Conservation (phyloP, 1,140 invertebrate genomes). For the Cataglyphis hispanica region DNA sequence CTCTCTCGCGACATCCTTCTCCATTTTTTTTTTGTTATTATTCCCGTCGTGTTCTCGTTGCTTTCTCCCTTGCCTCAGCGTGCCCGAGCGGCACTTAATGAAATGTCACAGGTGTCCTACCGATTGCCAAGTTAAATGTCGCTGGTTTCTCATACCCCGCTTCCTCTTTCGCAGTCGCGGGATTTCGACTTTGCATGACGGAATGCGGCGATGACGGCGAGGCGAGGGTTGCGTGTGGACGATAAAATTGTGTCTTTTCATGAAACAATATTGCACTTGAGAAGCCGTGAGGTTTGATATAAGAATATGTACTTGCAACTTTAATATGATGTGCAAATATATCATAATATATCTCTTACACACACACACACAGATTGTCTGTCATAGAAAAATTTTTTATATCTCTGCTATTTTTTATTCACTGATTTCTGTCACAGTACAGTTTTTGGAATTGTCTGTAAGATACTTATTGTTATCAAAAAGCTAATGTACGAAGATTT, state of each 20-base stretch:
- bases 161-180: conserved; percentile 60
- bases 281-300: background rate
- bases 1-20: conserved; percentile 25
- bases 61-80: conserved; percentile 53
- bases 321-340: conserved; percentile 5
- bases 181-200: conserved; percentile 73
- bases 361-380: background rate
- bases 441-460: background rate
- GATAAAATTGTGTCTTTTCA: conserved; percentile 17
- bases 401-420: background rate
- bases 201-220: conserved; percentile 70
- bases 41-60: conserved; percentile 21
- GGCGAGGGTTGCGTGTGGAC: conserved; percentile 31
- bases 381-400: background rate
- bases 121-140: conserved; percentile 84
- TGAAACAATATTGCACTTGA: conserved; percentile 24
- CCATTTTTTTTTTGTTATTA: conserved; percentile 29
- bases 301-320: background rate
- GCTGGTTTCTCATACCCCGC: conserved; percentile 82
- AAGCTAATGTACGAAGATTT: background rate
- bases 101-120: conserved; percentile 86
- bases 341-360: conserved; percentile 19
- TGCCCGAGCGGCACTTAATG: conserved; percentile 81
- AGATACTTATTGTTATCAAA: background rate
- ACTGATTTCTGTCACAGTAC: background rate